Evolutionary conservation across 2,113 vertebrate genomes (phyloP), one percentile per base, ranked within the genome.

Genomic region (Neogale vison): DNA sequence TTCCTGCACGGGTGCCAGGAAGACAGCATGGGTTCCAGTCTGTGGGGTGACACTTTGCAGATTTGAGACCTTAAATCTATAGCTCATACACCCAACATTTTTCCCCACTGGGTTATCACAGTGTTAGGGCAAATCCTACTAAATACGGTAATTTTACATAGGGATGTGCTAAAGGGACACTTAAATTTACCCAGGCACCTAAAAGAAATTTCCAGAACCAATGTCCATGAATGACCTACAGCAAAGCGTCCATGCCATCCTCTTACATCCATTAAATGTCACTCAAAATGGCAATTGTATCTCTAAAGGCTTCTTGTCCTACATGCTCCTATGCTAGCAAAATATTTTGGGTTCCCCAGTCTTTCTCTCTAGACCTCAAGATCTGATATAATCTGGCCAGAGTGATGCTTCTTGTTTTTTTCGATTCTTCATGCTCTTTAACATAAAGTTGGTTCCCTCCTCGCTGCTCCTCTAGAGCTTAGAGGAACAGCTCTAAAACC

Each of bases 1-100:
- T 14, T 39, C 20, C 2, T 1, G 1, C 26, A 0, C 1, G 15
- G 7, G 1, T 20, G 0, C 18, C 1, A 6, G 36, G 87, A 61
- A 47, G 65, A 45, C 6, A 2, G 4, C 2, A 1, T 10, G 3
- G 0, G 8, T 13, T 9, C 13, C 1, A 0, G 1, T 34, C 7
- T 57, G 1, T 7, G 20, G n/a, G 1, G 11, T 17, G 29, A 31
- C n/a, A 7, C 15, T 39, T 47, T 39, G 61, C 20, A 45, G 3
- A 4, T 24, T 14, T 17, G 31, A 10, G 26, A 24, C 26, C 26
- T 47, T 36, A 31, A 2, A 14, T 50, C 9, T 8, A 3, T 6
- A 4, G 8, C 21, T 23, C 23, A 39, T 34, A 20, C 0, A 8
- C 7, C 4, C 17, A 34, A 7, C 23, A 7, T 67, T 57, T 31